Evolutionary conservation across 2,797 vertebrate species (phyloP).

Genomic region (Hafferia zeledoni): DNA sequence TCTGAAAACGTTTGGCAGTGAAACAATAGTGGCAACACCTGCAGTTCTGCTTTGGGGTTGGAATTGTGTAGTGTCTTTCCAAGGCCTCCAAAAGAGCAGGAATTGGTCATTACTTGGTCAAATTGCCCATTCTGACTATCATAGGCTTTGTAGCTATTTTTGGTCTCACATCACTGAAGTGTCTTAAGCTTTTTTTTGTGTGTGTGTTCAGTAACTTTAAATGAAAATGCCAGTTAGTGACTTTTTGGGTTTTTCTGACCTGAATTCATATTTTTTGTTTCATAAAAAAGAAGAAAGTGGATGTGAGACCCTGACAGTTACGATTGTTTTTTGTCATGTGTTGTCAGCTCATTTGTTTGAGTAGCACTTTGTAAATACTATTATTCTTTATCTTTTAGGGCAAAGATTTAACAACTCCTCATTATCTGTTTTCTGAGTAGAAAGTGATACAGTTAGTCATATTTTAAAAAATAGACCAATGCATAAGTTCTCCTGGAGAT

Average conservation of each 20-base stretch:
- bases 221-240: background rate
- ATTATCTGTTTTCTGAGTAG: background rate
- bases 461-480: background rate
- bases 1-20: background rate
- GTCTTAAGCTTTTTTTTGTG: background rate
- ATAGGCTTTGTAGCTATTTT: rapidly evolving
- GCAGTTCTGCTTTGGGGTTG: background rate
- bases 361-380: background rate
- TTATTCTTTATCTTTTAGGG: background rate
- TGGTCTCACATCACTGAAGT: background rate
- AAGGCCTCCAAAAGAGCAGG: background rate
- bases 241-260: background rate
- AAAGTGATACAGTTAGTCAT: background rate
- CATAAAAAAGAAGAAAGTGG: background rate
- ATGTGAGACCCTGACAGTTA: background rate
- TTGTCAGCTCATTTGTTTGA: background rate
- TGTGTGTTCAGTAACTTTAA: background rate
- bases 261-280: background rate
- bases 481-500: background rate
- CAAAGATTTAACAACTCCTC: background rate
- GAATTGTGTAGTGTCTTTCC: background rate
- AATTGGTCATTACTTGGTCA: background rate
- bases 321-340: background rate
- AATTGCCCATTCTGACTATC: background rate
- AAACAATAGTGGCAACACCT: slow-evolving; percentile 45